phyloP scores from a whole-genome alignment of 2,113 vertebrate species.

The Hypomesus transpacificus region DNA sequence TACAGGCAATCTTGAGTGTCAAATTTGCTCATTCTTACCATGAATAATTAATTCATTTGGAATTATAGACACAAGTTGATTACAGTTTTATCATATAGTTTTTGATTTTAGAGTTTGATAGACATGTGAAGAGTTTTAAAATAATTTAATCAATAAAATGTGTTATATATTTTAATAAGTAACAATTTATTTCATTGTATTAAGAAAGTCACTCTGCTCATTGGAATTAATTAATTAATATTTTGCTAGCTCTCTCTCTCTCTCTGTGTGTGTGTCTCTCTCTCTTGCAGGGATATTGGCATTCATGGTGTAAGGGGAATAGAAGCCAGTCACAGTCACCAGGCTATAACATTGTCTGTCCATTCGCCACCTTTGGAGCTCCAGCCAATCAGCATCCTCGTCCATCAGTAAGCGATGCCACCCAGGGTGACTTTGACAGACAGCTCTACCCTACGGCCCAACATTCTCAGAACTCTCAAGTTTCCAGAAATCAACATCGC shows the following conservation, averaged over 20 bases:
- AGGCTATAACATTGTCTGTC: constrained; percentile 51
- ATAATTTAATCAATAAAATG: constrained; percentile 9
- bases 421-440: constrained; percentile 21
- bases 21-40: constrained; percentile 67
- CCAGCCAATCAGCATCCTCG: constrained; percentile 29
- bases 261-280: not conserved
- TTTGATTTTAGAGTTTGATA: not conserved
- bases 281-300: constrained; percentile 55
- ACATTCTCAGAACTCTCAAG: not conserved
- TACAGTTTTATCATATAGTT: not conserved
- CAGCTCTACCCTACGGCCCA: not conserved
- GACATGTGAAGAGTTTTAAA: constrained; percentile 12
- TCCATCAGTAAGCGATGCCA: constrained; percentile 23
- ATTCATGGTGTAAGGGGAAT: constrained; percentile 45
- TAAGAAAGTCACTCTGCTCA: too few relatives aligned
- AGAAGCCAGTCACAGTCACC: constrained; percentile 57
- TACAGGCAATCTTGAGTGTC: constrained; percentile 60
- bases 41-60: constrained; percentile 25
- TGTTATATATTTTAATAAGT: too few relatives aligned
- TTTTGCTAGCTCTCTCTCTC: constrained; percentile 19
- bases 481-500: constrained; percentile 31
- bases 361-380: constrained; percentile 40
- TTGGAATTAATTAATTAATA: too few relatives aligned
- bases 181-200: too few relatives aligned
- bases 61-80: constrained; percentile 21